Conservation (phyloP, 2,888 invertebrate genomes). For the Hoplodrina ambigua region DNA sequence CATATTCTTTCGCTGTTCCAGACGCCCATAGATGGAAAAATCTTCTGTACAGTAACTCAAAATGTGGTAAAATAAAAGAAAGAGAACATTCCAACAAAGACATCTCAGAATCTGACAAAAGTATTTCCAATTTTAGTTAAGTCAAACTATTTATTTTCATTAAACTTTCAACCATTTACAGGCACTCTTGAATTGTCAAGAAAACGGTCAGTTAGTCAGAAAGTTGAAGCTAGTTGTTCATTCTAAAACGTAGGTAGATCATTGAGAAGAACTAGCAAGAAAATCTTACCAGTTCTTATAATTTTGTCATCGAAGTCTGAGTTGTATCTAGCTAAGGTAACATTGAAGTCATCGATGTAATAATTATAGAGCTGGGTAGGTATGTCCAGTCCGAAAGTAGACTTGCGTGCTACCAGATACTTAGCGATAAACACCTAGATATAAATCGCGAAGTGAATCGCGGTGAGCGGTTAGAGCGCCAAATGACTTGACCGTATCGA, state of each 20-base stretch:
- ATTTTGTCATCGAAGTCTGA: background rate
- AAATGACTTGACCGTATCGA: constrained; percentile 71
- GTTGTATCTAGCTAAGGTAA: background rate
- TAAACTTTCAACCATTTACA: too few species aligned
- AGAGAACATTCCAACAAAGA: background rate
- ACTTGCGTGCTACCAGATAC: constrained; percentile 56
- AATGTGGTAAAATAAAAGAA: background rate
- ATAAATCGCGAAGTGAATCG: constrained; percentile 65
- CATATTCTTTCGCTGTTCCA: too few species aligned
- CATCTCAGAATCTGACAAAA: too few species aligned
- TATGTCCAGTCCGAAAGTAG: constrained; percentile 39
- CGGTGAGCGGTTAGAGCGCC: constrained; percentile 60
- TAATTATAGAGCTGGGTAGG: constrained; percentile 31
- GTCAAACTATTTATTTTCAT: too few species aligned
- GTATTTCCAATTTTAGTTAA: too few species aligned
- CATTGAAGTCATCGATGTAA: background rate
- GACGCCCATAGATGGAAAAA: too few species aligned
- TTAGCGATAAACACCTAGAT: constrained; percentile 65
- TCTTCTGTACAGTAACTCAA: too few species aligned
- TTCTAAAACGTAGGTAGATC: too few species aligned
- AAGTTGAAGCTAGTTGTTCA: too few species aligned
- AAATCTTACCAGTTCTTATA: background rate
- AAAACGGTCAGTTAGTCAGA: too few species aligned
- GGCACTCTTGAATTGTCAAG: too few species aligned
- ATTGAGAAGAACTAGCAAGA: too few species aligned